Evolutionary conservation across 1,140 invertebrate genomes (phyloP).

Genomic region (Physella acuta): DNA sequence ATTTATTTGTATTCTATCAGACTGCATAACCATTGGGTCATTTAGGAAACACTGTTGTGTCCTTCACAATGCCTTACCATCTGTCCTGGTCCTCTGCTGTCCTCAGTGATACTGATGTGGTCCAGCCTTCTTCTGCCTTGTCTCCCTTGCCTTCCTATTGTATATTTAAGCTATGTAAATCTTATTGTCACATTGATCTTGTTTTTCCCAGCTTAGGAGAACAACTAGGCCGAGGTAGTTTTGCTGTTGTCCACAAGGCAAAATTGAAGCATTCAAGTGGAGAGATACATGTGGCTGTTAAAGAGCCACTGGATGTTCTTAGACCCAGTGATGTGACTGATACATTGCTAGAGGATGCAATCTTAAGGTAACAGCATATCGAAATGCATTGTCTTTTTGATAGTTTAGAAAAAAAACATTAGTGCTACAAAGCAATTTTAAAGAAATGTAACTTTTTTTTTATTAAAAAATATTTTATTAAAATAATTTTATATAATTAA

Average conservation of each 20-base stretch:
- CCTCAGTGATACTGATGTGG: no score
- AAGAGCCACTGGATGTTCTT: conserved; percentile 41
- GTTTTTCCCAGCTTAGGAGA: not conserved
- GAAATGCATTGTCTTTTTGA: not conserved
- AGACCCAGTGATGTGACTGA: conserved; percentile 40
- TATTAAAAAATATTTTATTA: not conserved
- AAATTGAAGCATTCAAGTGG: conserved; percentile 17
- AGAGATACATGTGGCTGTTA: conserved; percentile 40
- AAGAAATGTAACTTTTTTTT: conserved; percentile 7
- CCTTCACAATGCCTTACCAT: no score
- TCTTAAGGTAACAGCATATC: conserved; percentile 35
- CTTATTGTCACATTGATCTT: no score
- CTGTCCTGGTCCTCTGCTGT: no score
- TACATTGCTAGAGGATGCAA: conserved; percentile 46
- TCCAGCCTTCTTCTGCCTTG: no score
- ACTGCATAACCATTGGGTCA: no score
- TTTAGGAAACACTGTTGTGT: no score
- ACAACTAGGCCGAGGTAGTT: conserved; percentile 42
- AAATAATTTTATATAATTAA: not conserved
- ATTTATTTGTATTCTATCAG: no score
- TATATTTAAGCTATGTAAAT: no score
- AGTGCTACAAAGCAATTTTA: no score
- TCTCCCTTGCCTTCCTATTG: no score
- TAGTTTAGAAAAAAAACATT: not conserved
- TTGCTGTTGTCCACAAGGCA: conserved; percentile 44